Base-by-base conservation (phyloP, 2,888 invertebrate genomes). In the Gymnosoma rotundatum region DNA sequence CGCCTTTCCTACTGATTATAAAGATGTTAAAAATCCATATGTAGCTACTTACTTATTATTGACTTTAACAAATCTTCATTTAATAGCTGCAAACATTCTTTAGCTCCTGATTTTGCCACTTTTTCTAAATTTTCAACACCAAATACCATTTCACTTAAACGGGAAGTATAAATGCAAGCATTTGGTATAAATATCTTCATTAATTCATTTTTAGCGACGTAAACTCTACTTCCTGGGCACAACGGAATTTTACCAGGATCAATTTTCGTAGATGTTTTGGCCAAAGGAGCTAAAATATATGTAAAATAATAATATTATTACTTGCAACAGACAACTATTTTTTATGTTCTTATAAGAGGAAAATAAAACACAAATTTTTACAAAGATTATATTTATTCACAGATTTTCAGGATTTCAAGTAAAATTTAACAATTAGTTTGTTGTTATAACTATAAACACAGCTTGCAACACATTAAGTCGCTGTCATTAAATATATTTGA, bases 81-180 rank as follows among this genome's bases (percentile, higher is more conserved):
- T 2, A 90, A 83, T 6, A 87, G 83, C 38, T 84, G 76, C 10
- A 89, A 72, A 7, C 87, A 87, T 66, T 90, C 88, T 69, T 85
- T 81, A 0, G 78, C 79, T 48, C 87, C 87, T 0, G 87, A 85
- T 14, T 87, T 78, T 7, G 90, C 89, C n/a, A 90, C 88, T 58
- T 86, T 88, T 36, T 87, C 88, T 18, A 90, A 64, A 42, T 86
- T 83, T 10, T 89, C 89, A 64, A 89, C 87, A 21, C 92, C 91
- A 88, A 92, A 90, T 7, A 92, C 89, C 64, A 92, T 87, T 73
- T 92, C 91, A 64, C 90, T 89, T 0, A 92, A 86, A 8, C 91
- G 89, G 0, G 89, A 90, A 4, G 91, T 91, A 64, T 92, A 92
- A 21, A 92, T 88, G 18, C 90, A 88, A 18, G 92, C 89, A 83